Conservation (phyloP, 2,797 vertebrate genomes). For the Atherinosoma microstoma region DNA sequence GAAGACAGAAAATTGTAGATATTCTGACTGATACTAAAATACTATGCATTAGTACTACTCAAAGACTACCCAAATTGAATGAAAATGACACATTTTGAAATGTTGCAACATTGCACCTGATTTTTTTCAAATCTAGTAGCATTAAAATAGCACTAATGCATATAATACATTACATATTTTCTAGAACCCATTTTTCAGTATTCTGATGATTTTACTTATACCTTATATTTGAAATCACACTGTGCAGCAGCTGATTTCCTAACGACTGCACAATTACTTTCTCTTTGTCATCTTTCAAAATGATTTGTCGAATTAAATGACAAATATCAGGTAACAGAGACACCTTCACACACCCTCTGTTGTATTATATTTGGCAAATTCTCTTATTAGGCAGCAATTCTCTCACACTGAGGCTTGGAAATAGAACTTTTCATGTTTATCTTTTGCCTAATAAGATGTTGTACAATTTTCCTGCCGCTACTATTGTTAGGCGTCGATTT, state of each 20-base stretch:
- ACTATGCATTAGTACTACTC: background rate
- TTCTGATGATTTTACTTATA: background rate
- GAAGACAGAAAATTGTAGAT: too few relatives aligned
- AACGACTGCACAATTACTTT: too few relatives aligned
- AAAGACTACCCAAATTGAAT: too few relatives aligned
- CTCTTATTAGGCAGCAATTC: background rate
- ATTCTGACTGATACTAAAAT: background rate
- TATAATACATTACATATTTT: background rate
- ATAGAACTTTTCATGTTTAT: conserved; percentile 17
- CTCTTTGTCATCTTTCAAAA: too few relatives aligned
- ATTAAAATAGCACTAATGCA: too few relatives aligned
- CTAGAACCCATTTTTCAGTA: too few relatives aligned
- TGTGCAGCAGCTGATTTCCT: background rate
- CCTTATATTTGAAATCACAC: background rate
- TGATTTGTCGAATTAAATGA: too few relatives aligned
- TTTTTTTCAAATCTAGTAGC: background rate
- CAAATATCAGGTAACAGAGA: background rate
- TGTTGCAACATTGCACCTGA: background rate
- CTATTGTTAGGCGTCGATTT: conserved; percentile 45
- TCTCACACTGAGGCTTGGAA: conserved; percentile 5
- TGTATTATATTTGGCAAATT: conserved; percentile 20
- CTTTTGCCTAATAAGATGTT: conserved; percentile 35
- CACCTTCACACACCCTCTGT: background rate
- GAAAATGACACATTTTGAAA: too few relatives aligned
- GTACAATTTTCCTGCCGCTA: conserved; percentile 11